Evolutionary conservation across 2,888 invertebrate species (phyloP), one percentile per base, ranked within the genome.

Genomic region (Oasisia sp.): DNA sequence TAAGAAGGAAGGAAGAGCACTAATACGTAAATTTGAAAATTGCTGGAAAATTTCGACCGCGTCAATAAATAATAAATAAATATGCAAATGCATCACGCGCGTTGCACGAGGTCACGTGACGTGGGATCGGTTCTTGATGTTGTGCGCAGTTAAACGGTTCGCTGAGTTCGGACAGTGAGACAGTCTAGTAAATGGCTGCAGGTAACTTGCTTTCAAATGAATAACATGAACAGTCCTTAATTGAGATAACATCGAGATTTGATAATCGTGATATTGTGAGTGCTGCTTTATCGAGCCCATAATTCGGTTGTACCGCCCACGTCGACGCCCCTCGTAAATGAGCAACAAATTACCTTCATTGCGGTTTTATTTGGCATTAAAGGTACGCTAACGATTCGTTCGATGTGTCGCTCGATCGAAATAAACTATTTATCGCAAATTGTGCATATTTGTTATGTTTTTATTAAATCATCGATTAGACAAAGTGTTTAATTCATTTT

Each of bases 241-340:
- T 74, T 74, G 74, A 74, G 74, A 74, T 74, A 74, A 7, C 74
- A 74, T 74, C 74, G 27, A 74, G 74, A n/a, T 74, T 74, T 74
- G 3, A 74, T 74, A 74, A 74, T 74, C 74, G n/a, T 74, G 74
- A 19, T 74, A 74, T 74, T 19, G 74, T 74, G 74, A 74, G 19
- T 74, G 74, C 74, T 74, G 74, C 74, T 74, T 74, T 74, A 74
- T 74, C 74, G 27, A 74, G 27, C 74, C 74, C 74, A 74, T n/a
- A 74, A 74, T 27, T 74, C 1, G 74, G 4, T n/a, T 27, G 74
- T 74, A 74, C n/a, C 74, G 74, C 74, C 74, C 74, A 27, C 74
- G 74, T 74, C 19, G 27, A 74, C 74, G 74, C 74, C 74, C 27
- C 74, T 74, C 74, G 27, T 14, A 50, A 50, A 50, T 50, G 50